Evolutionary conservation across 2,888 invertebrate species (phyloP).

Genomic region (Erebia ligea): DNA sequence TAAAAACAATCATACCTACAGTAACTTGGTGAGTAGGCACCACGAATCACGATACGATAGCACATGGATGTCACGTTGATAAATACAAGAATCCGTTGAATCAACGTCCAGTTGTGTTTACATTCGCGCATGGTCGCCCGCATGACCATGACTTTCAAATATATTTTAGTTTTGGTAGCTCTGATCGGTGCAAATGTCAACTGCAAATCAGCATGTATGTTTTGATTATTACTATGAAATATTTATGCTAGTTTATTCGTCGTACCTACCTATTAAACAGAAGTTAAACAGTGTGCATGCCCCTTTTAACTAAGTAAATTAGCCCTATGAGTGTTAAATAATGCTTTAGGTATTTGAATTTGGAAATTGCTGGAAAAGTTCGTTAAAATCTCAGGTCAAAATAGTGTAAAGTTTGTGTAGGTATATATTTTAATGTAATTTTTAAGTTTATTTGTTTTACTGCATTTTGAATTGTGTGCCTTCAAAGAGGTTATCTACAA

Average conservation of each 20-base stretch:
- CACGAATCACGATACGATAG: neutral
- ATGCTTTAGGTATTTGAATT: neutral
- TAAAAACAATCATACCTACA: slow-evolving; percentile 19
- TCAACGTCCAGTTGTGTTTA: slow-evolving; percentile 52
- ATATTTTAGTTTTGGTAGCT: slow-evolving; percentile 58
- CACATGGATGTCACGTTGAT: slow-evolving; percentile 47
- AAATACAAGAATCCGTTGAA: slow-evolving; percentile 63
- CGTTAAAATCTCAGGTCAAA: too few relatives aligned
- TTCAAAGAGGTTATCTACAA: neutral
- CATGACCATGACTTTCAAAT: slow-evolving; percentile 72
- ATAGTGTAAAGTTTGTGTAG: neutral
- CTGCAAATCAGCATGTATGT: slow-evolving; percentile 72
- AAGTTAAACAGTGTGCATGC: slow-evolving; percentile 13
- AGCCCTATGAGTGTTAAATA: neutral
- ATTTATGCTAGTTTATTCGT: slow-evolving; percentile 5
- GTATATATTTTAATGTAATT: neutral
- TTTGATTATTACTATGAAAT: slow-evolving; percentile 28
- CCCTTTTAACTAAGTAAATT: neutral
- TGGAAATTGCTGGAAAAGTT: neutral
- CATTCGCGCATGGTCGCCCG: slow-evolving; percentile 60
- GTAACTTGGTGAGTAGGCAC: too few relatives aligned
- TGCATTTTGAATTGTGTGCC: neutral
- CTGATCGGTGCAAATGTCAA: slow-evolving; percentile 62
- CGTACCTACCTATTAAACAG: too few relatives aligned
- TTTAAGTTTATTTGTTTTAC: too few relatives aligned